phyloP scores from a whole-genome alignment of 1,140 invertebrate species.

The Pogonognathellus flavescens region DNA sequence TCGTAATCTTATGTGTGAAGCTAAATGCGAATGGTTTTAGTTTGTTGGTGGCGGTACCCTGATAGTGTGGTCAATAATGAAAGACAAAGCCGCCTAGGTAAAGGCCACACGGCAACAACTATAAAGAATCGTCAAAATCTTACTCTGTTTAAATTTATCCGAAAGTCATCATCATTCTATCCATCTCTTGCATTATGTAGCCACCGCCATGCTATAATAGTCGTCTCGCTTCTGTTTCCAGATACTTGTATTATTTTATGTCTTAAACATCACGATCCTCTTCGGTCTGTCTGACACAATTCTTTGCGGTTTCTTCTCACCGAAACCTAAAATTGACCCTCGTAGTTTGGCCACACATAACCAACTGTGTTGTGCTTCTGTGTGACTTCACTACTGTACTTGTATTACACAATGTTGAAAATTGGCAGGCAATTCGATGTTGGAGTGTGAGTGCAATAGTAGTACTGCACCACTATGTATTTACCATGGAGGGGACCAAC shows the following conservation, averaged over 20 bases:
- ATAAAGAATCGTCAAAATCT: not conserved
- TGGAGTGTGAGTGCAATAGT: too few relatives aligned
- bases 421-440: too few relatives aligned
- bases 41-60: slow-evolving; percentile 11
- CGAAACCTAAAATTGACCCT: slow-evolving; percentile 62
- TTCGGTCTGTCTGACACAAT: slow-evolving; percentile 57
- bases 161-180: slow-evolving; percentile 34
- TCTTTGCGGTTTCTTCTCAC: slow-evolving; percentile 60
- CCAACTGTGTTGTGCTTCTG: not conserved
- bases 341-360: slow-evolving; percentile 57
- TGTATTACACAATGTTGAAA: too few relatives aligned
- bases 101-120: slow-evolving; percentile 39
- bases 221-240: not conserved
- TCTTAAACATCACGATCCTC: slow-evolving; percentile 54
- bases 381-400: not conserved
- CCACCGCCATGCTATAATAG: not conserved
- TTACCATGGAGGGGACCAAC: too few relatives aligned
- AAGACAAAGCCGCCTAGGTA: slow-evolving; percentile 24
- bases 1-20: slow-evolving; percentile 8
- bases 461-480: too few relatives aligned
- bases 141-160: slow-evolving; percentile 29
- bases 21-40: slow-evolving; percentile 19
- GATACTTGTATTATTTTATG: too few relatives aligned
- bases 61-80: slow-evolving; percentile 26
- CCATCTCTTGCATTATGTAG: not conserved